Conservation (phyloP, 2,888 invertebrate species). For the Antitype chi region DNA sequence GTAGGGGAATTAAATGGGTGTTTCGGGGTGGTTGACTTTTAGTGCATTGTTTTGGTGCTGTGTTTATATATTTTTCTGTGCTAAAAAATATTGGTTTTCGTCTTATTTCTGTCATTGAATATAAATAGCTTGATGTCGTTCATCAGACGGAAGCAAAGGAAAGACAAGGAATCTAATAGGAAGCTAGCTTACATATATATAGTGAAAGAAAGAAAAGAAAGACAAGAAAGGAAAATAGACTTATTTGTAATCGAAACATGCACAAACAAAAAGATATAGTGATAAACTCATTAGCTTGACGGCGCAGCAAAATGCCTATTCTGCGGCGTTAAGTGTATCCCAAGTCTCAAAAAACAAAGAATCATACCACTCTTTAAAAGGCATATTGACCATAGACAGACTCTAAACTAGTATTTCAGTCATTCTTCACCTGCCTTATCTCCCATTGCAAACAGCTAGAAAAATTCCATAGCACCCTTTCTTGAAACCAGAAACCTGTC, state of each 20-base stretch:
- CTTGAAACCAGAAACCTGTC: no score
- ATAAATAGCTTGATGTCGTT: background rate
- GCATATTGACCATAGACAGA: background rate
- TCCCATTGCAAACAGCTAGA: background rate
- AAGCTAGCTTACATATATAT: no score
- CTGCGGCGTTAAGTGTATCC: no score
- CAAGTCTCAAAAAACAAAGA: background rate
- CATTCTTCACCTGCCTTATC: background rate
- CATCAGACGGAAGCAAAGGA: background rate
- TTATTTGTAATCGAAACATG: no score
- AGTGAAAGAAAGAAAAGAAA: no score
- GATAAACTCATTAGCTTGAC: no score
- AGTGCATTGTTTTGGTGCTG: constrained; percentile 3
- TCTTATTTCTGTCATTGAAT: background rate
- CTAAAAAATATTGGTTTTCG: background rate
- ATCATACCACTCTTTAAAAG: background rate
- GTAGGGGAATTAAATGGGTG: background rate
- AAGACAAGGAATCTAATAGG: no score
- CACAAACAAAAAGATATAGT: no score
- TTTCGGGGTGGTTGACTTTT: constrained; percentile 22
- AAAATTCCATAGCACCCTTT: background rate
- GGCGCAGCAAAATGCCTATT: no score
- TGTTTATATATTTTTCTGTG: background rate
- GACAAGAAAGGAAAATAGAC: no score
- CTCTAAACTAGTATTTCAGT: background rate